phyloP scores from a whole-genome alignment of 23 tunicate species.

The Halocynthia roretzi region DNA sequence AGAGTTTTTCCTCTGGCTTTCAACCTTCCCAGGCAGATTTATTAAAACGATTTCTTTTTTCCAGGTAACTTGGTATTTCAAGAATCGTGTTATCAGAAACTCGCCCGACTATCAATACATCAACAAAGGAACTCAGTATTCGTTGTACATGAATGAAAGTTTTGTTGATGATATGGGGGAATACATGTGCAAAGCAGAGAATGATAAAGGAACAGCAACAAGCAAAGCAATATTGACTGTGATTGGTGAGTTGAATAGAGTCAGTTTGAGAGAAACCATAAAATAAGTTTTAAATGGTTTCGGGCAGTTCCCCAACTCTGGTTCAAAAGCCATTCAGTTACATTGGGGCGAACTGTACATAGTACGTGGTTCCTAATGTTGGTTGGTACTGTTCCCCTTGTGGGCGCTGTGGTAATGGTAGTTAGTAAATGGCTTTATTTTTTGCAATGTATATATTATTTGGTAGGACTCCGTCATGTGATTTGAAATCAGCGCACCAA shows the following conservation, averaged over 20 bases:
- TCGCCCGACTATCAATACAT: slow-evolving; percentile 84
- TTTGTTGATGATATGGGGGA: slow-evolving; percentile 79
- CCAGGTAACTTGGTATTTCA: slow-evolving; percentile 86
- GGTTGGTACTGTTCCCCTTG: too few species aligned
- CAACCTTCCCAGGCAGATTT: not conserved
- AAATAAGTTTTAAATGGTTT: too few species aligned
- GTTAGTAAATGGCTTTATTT: too few species aligned
- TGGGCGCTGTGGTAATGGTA: too few species aligned
- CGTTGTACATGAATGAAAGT: slow-evolving; percentile 89
- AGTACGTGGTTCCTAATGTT: too few species aligned
- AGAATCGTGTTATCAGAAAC: slow-evolving; percentile 70
- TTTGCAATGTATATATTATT: too few species aligned
- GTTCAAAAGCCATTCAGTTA: too few species aligned
- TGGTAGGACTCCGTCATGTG: too few species aligned
- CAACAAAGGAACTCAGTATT: slow-evolving; percentile 84
- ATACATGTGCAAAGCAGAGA: slow-evolving; percentile 77
- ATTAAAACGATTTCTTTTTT: not conserved
- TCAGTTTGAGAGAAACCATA: too few species aligned
- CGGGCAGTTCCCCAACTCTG: too few species aligned
- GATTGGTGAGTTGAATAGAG: slow-evolving; percentile 42
- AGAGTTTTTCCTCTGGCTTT: not conserved
- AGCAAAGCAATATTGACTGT: slow-evolving; percentile 76
- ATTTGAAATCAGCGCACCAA: too few species aligned
- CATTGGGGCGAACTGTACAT: too few species aligned
- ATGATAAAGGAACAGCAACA: slow-evolving; percentile 69